phyloP scores from a whole-genome alignment of 2,888 invertebrate species.

The Athalia circularis region DNA sequence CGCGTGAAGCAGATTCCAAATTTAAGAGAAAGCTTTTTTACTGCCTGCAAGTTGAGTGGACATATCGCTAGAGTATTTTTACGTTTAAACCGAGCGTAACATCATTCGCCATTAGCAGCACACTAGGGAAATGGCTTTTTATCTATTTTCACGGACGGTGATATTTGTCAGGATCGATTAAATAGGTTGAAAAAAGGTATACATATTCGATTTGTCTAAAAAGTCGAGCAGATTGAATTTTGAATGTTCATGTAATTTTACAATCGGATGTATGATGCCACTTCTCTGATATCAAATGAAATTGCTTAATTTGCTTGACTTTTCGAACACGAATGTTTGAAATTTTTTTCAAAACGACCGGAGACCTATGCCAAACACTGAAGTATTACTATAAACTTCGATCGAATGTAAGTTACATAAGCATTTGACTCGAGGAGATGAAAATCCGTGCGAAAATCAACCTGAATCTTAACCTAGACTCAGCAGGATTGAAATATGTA shows the following conservation, averaged over 20 bases:
- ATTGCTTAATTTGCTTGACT: too few relatives aligned
- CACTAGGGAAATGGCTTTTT: background rate
- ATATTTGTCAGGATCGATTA: too few relatives aligned
- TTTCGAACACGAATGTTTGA: too few relatives aligned
- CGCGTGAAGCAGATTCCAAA: background rate
- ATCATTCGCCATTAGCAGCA: background rate
- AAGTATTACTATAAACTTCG: conserved; percentile 11
- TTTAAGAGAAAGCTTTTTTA: background rate
- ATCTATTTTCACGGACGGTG: too few relatives aligned
- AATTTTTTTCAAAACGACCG: too few relatives aligned
- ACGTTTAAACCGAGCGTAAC: background rate
- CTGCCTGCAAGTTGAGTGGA: background rate
- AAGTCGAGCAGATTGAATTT: too few relatives aligned
- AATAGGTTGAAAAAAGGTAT: too few relatives aligned
- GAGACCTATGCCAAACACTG: background rate
- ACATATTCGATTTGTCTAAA: too few relatives aligned
- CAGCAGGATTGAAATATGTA: background rate
- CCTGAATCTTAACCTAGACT: background rate
- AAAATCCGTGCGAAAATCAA: conserved; percentile 9
- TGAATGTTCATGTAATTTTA: too few relatives aligned
- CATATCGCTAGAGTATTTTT: background rate
- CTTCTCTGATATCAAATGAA: too few relatives aligned
- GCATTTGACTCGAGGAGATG: background rate
- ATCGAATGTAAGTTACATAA: conserved; percentile 29
- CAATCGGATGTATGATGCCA: too few relatives aligned